Conservation (phyloP, 2,113 vertebrate genomes). For the Andinoacara biseriatus region DNA sequence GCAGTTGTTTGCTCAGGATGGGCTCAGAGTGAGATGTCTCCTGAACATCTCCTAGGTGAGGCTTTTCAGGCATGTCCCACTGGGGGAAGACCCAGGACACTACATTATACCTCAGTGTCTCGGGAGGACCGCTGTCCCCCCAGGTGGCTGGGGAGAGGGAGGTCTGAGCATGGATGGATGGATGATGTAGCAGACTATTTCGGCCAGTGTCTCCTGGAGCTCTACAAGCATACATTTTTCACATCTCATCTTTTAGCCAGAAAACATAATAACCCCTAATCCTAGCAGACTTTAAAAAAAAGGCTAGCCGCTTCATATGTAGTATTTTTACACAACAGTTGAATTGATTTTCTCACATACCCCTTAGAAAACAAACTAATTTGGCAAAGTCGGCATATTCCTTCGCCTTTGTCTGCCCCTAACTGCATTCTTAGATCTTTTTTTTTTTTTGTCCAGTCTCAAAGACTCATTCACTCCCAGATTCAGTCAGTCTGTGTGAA, state of each 20-base stretch:
- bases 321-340: not conserved
- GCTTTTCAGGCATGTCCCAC: not conserved
- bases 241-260: not conserved
- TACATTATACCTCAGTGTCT: not conserved
- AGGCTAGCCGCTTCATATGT: not conserved
- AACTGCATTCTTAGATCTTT: not conserved
- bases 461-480: not conserved
- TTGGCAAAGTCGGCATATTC: not conserved
- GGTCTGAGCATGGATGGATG: not conserved
- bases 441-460: not conserved
- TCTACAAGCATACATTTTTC: not conserved
- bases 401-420: not conserved
- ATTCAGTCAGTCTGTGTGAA: constrained; percentile 7
- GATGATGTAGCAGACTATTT: no score
- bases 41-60: not conserved
- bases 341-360: not conserved
- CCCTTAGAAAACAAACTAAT: not conserved
- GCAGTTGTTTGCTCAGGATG: not conserved
- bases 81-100: not conserved
- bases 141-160: accelerated
- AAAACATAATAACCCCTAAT: not conserved
- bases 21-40: not conserved
- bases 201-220: not conserved
- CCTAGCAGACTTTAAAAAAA: not conserved
- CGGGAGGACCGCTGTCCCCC: not conserved